A percentile compares a stretch with the other conserved stretches of the same genome.
Conservation (phyloP, 2,797 vertebrate genomes). For the Trematomus bernacchii region DNA sequence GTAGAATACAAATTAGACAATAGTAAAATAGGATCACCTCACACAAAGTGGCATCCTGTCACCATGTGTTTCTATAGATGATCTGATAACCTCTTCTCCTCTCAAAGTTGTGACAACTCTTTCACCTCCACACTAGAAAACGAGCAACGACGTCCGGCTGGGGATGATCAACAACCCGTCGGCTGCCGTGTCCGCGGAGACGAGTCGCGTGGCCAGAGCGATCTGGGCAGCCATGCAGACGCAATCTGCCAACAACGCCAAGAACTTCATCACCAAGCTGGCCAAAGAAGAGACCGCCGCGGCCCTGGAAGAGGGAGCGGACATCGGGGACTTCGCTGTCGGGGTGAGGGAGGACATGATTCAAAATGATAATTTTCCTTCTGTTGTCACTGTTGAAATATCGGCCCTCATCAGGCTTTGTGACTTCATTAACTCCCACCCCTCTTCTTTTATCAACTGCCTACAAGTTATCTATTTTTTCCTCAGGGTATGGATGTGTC, state of each 20-base stretch:
- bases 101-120: background rate
- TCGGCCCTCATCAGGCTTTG: background rate
- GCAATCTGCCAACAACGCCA: slow-evolving; percentile 94
- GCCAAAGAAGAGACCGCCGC: slow-evolving; percentile 92
- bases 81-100: background rate
- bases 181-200: slow-evolving; percentile 77
- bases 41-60: background rate
- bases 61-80: background rate
- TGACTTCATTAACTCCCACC: background rate
- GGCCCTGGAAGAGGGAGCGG: slow-evolving; percentile 85
- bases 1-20: background rate
- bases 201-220: slow-evolving; percentile 87
- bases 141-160: slow-evolving; percentile 94
- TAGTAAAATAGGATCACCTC: background rate
- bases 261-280: slow-evolving; percentile 99
- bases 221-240: slow-evolving; percentile 96
- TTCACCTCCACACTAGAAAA: slow-evolving; percentile 86
- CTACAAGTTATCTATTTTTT: slow-evolving; percentile 9
- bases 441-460: slow-evolving; percentile 6
- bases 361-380: background rate
- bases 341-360: slow-evolving; percentile 86
- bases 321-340: slow-evolving; percentile 91
- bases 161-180: slow-evolving; percentile 95
- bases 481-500: slow-evolving; percentile 94
- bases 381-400: slow-evolving; percentile 6